Evolutionary conservation across 2,797 vertebrate genomes (phyloP), one percentile per base, ranked within the genome.

Genomic region (Brachyalestes nurse): DNA sequence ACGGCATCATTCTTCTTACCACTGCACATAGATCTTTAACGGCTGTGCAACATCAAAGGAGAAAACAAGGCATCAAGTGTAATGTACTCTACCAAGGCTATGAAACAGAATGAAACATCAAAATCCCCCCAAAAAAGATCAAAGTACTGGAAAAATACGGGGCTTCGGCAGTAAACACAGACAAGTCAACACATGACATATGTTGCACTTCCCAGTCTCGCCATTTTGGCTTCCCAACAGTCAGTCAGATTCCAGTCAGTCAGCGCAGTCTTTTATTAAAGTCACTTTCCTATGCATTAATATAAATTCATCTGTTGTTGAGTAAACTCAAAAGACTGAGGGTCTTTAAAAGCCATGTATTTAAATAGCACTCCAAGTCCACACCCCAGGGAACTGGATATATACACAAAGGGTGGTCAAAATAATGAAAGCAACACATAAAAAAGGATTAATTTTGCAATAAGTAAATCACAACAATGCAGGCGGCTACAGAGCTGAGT

Each of bases 81-180:
- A 84, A 81, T 78, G 62, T 78, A 69, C 70, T 78, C 57, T 60
- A 78, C 74, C 28, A 72, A 81, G 83, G 28, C 70, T 81, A 72
- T 81, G 55, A 84, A 78, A 83, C 72, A 55, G 62, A 84, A 79
- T 79, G 66, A 80, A 80, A 81, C 75, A 84, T 84, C 75, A 78
- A 81, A 81, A 78, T 78, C 28, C 28, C 28, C 75, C 40, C 45
- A 23, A 62, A 79, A 73, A 84, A 81, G 79, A 81, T 84, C 71
- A 84, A 84, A 84, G 83, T 40, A 64, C 5, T 6, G 17, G 71
- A 49, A 78, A 70, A 78, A 84, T 78, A 51, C 40, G 28, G 73
- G 58, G 49, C 74, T 49, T 66, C 67, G 7, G 47, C 62, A 60
- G 79, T 78, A 84, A 81, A 84, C 53, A 80, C n/a, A 3, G 66